Conservation (phyloP, 2,888 invertebrate genomes). For the Dryadula phaetusa region DNA sequence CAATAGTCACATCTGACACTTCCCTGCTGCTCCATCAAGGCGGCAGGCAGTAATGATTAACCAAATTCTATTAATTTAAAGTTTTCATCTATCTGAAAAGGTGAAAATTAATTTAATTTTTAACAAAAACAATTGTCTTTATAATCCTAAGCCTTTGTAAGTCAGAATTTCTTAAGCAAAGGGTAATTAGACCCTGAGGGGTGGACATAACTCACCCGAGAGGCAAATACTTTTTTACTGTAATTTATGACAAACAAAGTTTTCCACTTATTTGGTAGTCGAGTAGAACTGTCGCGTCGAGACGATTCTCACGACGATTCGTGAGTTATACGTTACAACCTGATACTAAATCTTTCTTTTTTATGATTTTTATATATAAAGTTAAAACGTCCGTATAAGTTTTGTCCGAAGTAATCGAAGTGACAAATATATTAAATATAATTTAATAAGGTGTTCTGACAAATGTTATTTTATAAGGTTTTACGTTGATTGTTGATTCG, state of each 20-base stretch:
- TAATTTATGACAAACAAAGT: slow-evolving; percentile 45
- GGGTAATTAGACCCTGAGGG: slow-evolving; percentile 61
- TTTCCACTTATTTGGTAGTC: slow-evolving; percentile 44
- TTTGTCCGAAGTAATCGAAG: too few species aligned
- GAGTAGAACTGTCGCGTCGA: slow-evolving; percentile 28
- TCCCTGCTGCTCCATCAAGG: too few species aligned
- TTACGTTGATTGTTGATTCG: too few species aligned
- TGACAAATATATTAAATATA: too few species aligned
- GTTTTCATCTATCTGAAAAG: neutral
- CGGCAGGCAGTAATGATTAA: too few species aligned
- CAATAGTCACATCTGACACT: too few species aligned
- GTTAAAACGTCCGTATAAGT: too few species aligned
- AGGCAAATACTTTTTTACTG: slow-evolving; percentile 36
- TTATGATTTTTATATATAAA: neutral
- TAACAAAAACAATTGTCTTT: neutral
- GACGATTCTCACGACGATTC: too few species aligned
- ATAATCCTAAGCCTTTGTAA: slow-evolving; percentile 17
- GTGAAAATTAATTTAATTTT: slow-evolving; percentile 3
- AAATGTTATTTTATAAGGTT: too few species aligned
- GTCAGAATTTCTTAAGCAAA: slow-evolving; percentile 30
- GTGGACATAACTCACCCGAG: slow-evolving; percentile 34
- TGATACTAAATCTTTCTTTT: slow-evolving; percentile 16
- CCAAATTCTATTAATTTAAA: too few species aligned
- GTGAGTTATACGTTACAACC: slow-evolving; percentile 24
- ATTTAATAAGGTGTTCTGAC: too few species aligned